A percentile compares a stretch with the other conserved stretches of the same genome.
Conservation (phyloP, 2,888 invertebrate species). For the Sinohyriopsis cumingii region DNA sequence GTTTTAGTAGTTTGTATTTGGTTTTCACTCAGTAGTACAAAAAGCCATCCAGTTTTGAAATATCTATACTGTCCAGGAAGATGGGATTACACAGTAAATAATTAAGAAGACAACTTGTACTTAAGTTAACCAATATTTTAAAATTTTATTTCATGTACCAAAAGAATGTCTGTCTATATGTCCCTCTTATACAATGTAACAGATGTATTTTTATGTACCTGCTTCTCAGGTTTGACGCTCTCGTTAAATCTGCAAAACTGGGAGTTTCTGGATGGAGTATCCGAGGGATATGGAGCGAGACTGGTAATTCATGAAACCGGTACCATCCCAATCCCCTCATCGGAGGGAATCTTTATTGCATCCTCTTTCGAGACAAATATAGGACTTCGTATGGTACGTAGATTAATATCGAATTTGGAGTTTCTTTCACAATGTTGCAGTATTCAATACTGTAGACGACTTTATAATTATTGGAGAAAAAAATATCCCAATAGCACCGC, state of each 20-base stretch:
- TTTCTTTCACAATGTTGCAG: too few relatives aligned
- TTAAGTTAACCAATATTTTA: too few relatives aligned
- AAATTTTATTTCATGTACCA: too few relatives aligned
- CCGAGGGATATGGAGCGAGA: conserved; percentile 45
- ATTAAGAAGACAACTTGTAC: too few relatives aligned
- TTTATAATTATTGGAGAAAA: background rate
- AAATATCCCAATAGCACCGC: too few relatives aligned
- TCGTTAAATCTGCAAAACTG: conserved; percentile 48
- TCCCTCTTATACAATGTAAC: background rate
- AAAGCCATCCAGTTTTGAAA: too few relatives aligned
- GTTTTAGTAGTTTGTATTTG: too few relatives aligned
- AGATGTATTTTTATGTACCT: background rate
- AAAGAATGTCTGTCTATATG: too few relatives aligned
- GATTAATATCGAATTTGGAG: background rate
- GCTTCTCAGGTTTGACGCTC: conserved; percentile 43
- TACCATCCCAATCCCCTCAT: conserved; percentile 45
- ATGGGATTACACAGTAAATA: too few relatives aligned
- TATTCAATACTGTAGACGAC: background rate
- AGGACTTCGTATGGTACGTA: conserved; percentile 46
- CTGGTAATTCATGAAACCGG: conserved; percentile 43
- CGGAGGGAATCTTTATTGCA: conserved; percentile 44
- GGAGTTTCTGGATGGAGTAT: conserved; percentile 49
- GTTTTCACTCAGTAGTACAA: too few relatives aligned
- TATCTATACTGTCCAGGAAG: too few relatives aligned
- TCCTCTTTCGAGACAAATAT: conserved; percentile 44